A percentile compares a stretch with the other conserved stretches of the same genome.
Evolutionary conservation across 2,113 vertebrate genomes (phyloP).

Genomic region (Carassius auratus): DNA sequence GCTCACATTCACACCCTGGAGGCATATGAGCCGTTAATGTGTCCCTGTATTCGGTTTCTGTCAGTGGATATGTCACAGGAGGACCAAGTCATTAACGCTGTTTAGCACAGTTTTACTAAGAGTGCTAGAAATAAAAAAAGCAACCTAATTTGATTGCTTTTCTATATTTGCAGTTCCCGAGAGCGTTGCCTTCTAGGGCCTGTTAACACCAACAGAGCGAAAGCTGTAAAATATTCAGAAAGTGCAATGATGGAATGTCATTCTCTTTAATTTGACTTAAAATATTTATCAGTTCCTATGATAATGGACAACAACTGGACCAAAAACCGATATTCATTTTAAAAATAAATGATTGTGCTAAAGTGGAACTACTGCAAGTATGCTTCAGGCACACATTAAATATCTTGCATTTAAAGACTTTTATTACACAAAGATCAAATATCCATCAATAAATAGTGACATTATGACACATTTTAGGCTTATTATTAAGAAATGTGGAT

Average conservation of each 20-base stretch:
- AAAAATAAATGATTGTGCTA: no score
- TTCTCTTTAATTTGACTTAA: not conserved
- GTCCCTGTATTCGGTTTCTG: constrained; percentile 71
- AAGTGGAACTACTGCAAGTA: no score
- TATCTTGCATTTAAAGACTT: no score
- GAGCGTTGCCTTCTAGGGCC: not conserved
- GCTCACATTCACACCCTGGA: constrained; percentile 60
- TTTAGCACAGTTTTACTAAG: constrained; percentile 30
- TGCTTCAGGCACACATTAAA: no score
- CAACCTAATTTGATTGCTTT: constrained; percentile 33
- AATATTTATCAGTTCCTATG: no score
- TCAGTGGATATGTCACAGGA: constrained; percentile 54
- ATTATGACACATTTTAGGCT: no score
- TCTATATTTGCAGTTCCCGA: constrained; percentile 18
- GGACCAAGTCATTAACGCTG: constrained; percentile 15
- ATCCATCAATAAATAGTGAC: no score
- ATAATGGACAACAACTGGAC: no score
- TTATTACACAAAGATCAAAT: no score
- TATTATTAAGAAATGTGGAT: no score
- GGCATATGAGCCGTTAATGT: constrained; percentile 32
- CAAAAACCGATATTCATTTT: no score
- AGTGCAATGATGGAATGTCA: not conserved
- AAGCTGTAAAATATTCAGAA: not conserved
- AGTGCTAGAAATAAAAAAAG: constrained; percentile 18
- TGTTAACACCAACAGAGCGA: not conserved